Conservation (phyloP, 2,113 vertebrate species). For the Carollia perspicillata region DNA sequence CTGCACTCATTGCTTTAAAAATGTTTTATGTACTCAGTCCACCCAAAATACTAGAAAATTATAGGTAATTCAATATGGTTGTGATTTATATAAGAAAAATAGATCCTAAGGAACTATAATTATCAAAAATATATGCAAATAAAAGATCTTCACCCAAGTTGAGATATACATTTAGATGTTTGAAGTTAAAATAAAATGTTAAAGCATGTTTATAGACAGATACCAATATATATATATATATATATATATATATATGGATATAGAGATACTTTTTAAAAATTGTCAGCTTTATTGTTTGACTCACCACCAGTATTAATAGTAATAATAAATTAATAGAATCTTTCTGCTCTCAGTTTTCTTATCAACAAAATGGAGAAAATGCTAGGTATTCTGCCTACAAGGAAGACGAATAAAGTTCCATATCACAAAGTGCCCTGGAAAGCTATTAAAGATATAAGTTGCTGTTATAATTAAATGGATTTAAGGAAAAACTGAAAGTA, state of each 20-base stretch:
- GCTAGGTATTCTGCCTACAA: not conserved
- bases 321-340: not conserved
- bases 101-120: not conserved
- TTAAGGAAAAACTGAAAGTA: conserved; percentile 73
- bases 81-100: not conserved
- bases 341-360: conserved; percentile 39
- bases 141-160: not conserved
- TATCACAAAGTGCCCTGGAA: conserved; percentile 45
- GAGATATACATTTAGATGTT: not conserved
- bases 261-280: not conserved
- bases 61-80: not conserved
- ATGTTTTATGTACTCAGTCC: not conserved
- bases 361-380: conserved; percentile 48
- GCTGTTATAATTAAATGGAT: conserved; percentile 73
- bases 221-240: not conserved
- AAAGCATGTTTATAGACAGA: not conserved
- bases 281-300: not conserved
- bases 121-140: not conserved
- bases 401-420: conserved; percentile 45
- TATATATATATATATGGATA: not conserved
- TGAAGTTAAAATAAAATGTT: conserved; percentile 32
- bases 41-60: not conserved
- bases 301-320: not conserved
- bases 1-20: not conserved
- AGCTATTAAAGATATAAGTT: conserved; percentile 70